Base-by-base conservation (phyloP, 2,113 vertebrate species). In the Ovibos moschatus region DNA sequence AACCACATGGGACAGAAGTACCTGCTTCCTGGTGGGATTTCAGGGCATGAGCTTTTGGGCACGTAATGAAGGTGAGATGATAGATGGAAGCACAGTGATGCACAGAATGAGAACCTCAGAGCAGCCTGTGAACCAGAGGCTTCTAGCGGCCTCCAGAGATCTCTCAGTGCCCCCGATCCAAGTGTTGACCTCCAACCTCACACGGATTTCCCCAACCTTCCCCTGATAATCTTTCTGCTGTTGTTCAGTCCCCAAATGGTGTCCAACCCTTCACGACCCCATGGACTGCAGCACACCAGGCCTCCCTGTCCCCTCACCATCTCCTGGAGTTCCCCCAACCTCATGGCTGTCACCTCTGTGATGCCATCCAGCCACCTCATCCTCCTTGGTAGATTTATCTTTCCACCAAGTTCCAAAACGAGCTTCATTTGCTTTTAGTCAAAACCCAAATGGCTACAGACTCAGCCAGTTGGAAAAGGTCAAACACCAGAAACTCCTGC, bases 291-390 rank as follows among this genome's bases (percentile, higher is more conserved):
- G 10, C 19, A 40, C 0, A 1, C 67, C 67, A 74, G n/a, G n/a
- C 10, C 67, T 71, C 67, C n/a, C 67, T 71, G 67, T 71, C 0
- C 67, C 10, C 19, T n/a, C 10, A 40, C n/a, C 2, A 40, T 3
- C 67, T 71, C n/a, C n/a, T 2, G 0, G 67, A 71, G 19, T 6
- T 40, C 1, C 0, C 67, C 19, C 67, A 12, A 71, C 10, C 6
- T 13, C n/a, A 40, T 23, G 17, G 10, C n/a, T 19, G 2, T 40
- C 0, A 1, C 67, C 5, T 23, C 0, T 0, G 67, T 71, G n/a
- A 71, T 36, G 67, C 67, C 19, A 40, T 71, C 67, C n/a, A 71
- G n/a, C 67, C 67, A 71, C 5, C 67, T 40, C 67, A 23, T 71
- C 19, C 67, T 71, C 10, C 67, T 71, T 40, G 67, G 19, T 23